Base-by-base conservation (phyloP, 2,888 invertebrate species). In the Mesorhabditis spiculigera region DNA sequence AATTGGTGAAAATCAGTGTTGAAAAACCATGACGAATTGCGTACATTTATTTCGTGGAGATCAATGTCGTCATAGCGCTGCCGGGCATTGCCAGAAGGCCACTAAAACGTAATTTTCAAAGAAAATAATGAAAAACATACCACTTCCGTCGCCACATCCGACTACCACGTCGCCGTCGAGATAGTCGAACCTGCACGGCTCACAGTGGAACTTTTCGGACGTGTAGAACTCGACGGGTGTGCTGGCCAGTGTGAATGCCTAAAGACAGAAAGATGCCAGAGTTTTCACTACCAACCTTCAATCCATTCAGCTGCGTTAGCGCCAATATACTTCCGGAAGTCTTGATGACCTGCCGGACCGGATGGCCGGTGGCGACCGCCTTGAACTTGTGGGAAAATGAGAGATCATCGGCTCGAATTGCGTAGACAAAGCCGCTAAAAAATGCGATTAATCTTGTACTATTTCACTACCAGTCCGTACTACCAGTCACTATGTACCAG, bases 291-390 rank as follows among this genome's bases (percentile, higher is more conserved):
- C n/a, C 58, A 13, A 50, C 58, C 58, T 50, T 50, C 10, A 50
- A n/a, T 13, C 58, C 58, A 50, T n/a, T n/a, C 8, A 50, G 58
- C n/a, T 50, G 58, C n/a, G 58, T 50, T n/a, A 50, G 58, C n/a
- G 58, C 58, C 10, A 50, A n/a, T 10, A 50, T n/a, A n/a, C 58
- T 50, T 50, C 58, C 58, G 8, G 8, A 13, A 13, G 58, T 50
- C n/a, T 50, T 50, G 8, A 50, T 50, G n/a, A 50, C 58, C 58
- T 50, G 58, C 58, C 58, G 8, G n/a, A 50, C 58, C n/a, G 58
- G 10, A 50, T 3, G 8, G 10, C 58, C 58, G n/a, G 8, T n/a
- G 58, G 58, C 10, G 8, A 50, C 58, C n/a, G n/a, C 58, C n/a
- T n/a, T 10, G 58, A 50, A 50, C 10, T 50, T 50, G 58, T 50